Evolutionary conservation across 2,797 vertebrate species (phyloP).

Genomic region (Scyliorhinus canicula): DNA sequence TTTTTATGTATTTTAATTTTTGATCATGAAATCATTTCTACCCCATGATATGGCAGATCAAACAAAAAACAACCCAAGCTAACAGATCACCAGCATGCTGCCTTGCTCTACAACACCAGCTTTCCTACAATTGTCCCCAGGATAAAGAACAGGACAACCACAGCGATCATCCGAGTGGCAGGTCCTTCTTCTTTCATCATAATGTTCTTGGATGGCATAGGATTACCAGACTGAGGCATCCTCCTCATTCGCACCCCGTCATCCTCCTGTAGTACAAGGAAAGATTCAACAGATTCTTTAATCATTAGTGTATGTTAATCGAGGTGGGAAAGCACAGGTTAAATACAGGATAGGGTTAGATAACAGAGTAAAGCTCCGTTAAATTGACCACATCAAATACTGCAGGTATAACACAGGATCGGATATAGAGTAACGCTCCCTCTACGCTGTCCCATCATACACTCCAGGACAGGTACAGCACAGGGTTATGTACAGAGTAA

Average conservation of each 20-base stretch:
- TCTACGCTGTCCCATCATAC: not conserved
- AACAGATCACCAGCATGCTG: slow-evolving; percentile 62
- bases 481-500: not conserved
- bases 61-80: slow-evolving; percentile 65
- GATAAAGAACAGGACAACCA: slow-evolving; percentile 86
- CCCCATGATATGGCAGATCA: slow-evolving; percentile 69
- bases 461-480: too few species aligned
- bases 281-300: not conserved
- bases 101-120: slow-evolving; percentile 77
- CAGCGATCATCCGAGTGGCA: slow-evolving; percentile 73
- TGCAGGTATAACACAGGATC: too few species aligned
- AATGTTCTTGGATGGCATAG: slow-evolving; percentile 55
- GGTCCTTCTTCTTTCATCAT: slow-evolving; percentile 78
- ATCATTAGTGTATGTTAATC: too few species aligned
- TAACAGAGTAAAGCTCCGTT: not conserved
- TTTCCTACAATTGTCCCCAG: slow-evolving; percentile 88
- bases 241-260: slow-evolving; percentile 91
- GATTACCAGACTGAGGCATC: slow-evolving; percentile 70
- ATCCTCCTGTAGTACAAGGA: slow-evolving; percentile 68
- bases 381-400: not conserved
- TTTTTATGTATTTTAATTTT: slow-evolving; percentile 49
- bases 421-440: not conserved
- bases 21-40: slow-evolving; percentile 74
- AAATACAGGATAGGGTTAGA: slow-evolving; percentile 36
- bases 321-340: slow-evolving; percentile 40